These are phyloP conservation scores for Halocaridina rubra DNA, from an alignment of 2,888 invertebrate genomes.

Conservation along the genomic window DNA sequence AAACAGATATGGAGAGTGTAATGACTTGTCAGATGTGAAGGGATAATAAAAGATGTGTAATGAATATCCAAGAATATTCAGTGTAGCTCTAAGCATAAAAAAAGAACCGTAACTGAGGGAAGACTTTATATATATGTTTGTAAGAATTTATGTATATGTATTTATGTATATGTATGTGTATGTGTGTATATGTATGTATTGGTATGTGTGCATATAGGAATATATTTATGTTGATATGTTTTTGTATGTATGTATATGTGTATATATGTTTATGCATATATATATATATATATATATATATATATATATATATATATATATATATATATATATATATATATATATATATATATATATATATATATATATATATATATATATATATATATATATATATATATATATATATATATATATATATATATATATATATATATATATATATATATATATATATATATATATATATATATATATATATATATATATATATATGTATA, in stretches of 20 bases:
- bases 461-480: neutral
- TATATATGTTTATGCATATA: neutral
- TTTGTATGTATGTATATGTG: neutral
- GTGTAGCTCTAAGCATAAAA: no score
- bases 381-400: constrained; percentile 11
- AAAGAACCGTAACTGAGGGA: no score
- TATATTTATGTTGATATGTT: no score
- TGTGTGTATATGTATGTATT: no score
- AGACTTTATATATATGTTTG: no score
- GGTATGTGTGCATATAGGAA: no score
- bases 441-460: neutral
- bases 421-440: neutral
- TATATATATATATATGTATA: neutral
- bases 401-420: neutral
- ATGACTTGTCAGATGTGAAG: no score
- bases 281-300: neutral
- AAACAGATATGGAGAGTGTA: no score
- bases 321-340: neutral
- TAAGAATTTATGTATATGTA: no score
- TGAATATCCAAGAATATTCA: no score
- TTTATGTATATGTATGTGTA: no score
- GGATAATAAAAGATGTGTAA: no score
- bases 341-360: neutral
- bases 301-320: neutral
- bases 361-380: neutral